Evolutionary conservation across 2,888 invertebrate species (phyloP).

Genomic region (Caenorhabditis plicata): DNA sequence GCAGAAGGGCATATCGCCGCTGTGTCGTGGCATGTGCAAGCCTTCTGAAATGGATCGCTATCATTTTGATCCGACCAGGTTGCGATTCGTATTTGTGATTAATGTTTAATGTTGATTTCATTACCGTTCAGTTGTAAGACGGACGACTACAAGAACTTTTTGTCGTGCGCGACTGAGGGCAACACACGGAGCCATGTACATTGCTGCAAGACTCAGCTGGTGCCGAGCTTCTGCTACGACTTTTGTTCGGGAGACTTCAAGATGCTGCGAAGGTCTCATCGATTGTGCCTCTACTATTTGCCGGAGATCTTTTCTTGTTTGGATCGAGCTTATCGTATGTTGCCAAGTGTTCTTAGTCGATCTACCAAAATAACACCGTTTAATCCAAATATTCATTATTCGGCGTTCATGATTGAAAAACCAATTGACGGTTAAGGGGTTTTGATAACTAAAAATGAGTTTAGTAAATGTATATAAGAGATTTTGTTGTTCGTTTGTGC

Average conservation of each 20-base stretch:
- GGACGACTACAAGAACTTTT: conserved; percentile 62
- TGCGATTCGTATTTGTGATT: no score
- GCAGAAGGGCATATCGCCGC: conserved; percentile 78
- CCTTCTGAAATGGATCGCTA: conserved; percentile 58
- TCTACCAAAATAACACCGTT: conserved; percentile 9
- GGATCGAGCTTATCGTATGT: conserved; percentile 59
- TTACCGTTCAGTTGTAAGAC: conserved; percentile 63
- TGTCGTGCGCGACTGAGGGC: conserved; percentile 60
- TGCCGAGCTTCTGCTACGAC: conserved; percentile 65
- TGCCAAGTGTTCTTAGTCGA: conserved; percentile 17
- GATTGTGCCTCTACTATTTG: conserved; percentile 64
- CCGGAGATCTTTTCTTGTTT: conserved; percentile 65
- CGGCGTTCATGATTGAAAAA: conserved; percentile 33
- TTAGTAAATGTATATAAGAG: no score
- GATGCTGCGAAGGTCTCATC: conserved; percentile 61
- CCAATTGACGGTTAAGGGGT: conserved; percentile 21
- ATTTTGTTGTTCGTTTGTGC: no score
- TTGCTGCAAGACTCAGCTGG: conserved; percentile 61
- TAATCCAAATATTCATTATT: conserved; percentile 12
- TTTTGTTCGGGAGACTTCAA: conserved; percentile 60
- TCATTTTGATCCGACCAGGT: conserved; percentile 64
- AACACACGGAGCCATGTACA: conserved; percentile 62
- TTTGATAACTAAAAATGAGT: no score
- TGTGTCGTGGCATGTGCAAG: conserved; percentile 80
- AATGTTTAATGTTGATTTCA: no score